Evolutionary conservation across 2,888 invertebrate genomes (phyloP), one percentile per base, ranked within the genome.

Genomic region (Chromoteleia sp.): DNA sequence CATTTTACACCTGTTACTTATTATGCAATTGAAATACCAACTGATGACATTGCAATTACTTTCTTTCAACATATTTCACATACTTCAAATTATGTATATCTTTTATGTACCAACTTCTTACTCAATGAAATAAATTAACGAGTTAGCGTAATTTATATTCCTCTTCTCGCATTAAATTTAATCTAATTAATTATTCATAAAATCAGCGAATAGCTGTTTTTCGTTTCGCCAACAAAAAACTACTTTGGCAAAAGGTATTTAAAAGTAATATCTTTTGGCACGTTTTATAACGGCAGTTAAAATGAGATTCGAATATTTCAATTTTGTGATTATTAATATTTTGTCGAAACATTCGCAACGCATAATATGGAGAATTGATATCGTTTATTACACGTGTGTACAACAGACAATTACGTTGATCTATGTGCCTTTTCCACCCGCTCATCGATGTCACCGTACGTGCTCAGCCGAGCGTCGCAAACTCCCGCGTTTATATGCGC

Each of bases 361-460:
- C 73, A 33, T 58, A 78, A 67, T 71, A 36, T 59, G 8, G 25
- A 5, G 48, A 29, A 79, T 79, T 70, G 74, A 29, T 61, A 74
- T 68, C 70, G 70, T 73, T 79, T 73, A 79, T 68, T 63, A 68
- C 43, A 41, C 54, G 67, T 25, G 61, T 25, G 19, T 14, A 48
- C 59, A 56, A 59, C 45, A 30, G 48, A 59, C 70, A 70, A 80
- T 80, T 74, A 75, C 54, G 48, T 7, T 63, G 74, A 73, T 75
- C 78, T 78, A 63, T 67, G 70, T 30, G 68, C 74, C 78, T 82
- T 82, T 82, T 79, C 75, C 75, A 75, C 75, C 79, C 82, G 79
- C 78, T 79, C 82, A 75, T 82, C 76, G 79, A 79, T 82, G 79
- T 82, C 82, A 76, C 82, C 75, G 76, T 59, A 54, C 74, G 80